Conservation (phyloP, 2,797 vertebrate species). For the Acipenser transmontanus region DNA sequence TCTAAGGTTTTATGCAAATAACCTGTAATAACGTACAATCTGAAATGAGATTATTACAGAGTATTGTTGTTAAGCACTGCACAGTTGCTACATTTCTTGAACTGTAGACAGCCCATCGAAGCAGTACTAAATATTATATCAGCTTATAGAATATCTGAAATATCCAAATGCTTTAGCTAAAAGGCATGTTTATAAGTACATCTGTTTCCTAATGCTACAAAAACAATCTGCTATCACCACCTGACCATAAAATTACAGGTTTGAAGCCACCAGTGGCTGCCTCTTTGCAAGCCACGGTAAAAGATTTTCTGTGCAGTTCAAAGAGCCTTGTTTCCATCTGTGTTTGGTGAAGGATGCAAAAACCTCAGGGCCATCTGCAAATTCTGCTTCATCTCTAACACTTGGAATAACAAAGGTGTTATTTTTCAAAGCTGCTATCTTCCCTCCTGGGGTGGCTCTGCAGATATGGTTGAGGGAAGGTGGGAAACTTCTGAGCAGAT, state of each 20-base stretch:
- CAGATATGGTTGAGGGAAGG: constrained; percentile 86
- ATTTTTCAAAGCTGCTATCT: constrained; percentile 93
- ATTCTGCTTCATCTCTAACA: constrained; percentile 83
- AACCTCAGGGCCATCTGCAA: constrained; percentile 88
- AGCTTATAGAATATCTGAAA: too few species aligned
- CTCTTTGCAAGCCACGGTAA: constrained; percentile 59
- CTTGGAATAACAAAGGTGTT: constrained; percentile 98
- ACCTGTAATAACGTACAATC: too few species aligned
- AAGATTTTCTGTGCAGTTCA: constrained; percentile 74
- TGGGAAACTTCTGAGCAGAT: constrained; percentile 90
- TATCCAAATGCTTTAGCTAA: not conserved
- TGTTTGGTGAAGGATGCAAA: constrained; percentile 72
- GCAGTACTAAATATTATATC: too few species aligned
- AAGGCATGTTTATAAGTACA: constrained; percentile 33
- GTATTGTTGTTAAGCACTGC: too few species aligned
- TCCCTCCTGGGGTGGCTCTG: constrained; percentile 84
- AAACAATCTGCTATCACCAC: constrained; percentile 58
- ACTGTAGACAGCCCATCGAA: too few species aligned
- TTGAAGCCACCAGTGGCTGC: constrained; percentile 53
- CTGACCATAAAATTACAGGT: constrained; percentile 61
- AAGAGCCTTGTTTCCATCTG: constrained; percentile 72
- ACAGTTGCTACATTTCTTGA: too few species aligned
- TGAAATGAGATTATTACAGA: too few species aligned
- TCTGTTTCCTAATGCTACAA: constrained; percentile 53
- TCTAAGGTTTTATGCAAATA: too few species aligned